Conservation (phyloP, 2,113 vertebrate genomes). For the Microtus oregoni region DNA sequence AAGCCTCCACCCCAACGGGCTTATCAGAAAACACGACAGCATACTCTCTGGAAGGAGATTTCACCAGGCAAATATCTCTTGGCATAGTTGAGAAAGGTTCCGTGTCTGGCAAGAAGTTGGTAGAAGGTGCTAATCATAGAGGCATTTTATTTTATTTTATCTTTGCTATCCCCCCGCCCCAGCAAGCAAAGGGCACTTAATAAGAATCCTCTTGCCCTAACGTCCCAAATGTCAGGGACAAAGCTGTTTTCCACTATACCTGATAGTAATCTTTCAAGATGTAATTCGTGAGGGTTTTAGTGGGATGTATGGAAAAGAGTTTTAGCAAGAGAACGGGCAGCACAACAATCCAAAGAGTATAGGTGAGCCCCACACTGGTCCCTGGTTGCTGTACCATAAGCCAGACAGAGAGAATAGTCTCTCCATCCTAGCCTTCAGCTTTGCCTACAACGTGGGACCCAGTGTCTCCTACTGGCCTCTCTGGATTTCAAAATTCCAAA, state of each 20-base stretch:
- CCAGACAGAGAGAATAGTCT: background rate
- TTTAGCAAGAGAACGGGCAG: background rate
- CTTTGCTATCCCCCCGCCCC: background rate
- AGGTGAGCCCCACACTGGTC: rapidly evolving
- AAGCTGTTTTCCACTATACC: no score
- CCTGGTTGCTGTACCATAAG: background rate
- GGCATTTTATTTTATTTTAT: no score
- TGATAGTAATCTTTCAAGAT: background rate
- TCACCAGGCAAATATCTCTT: background rate
- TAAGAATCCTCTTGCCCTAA: background rate
- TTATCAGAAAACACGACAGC: background rate
- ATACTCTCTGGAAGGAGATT: background rate
- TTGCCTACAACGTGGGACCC: background rate
- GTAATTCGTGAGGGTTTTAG: background rate
- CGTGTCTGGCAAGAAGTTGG: background rate
- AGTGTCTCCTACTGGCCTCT: background rate
- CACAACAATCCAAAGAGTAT: background rate
- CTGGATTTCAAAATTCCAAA: background rate
- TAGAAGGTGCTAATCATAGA: background rate
- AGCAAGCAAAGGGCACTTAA: background rate
- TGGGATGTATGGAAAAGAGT: rapidly evolving
- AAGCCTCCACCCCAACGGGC: background rate
- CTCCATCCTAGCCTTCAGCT: background rate
- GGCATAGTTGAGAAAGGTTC: background rate
- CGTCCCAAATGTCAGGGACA: background rate